phyloP scores from a whole-genome alignment of 2,113 vertebrate genomes.

The Rissa tridactyla region DNA sequence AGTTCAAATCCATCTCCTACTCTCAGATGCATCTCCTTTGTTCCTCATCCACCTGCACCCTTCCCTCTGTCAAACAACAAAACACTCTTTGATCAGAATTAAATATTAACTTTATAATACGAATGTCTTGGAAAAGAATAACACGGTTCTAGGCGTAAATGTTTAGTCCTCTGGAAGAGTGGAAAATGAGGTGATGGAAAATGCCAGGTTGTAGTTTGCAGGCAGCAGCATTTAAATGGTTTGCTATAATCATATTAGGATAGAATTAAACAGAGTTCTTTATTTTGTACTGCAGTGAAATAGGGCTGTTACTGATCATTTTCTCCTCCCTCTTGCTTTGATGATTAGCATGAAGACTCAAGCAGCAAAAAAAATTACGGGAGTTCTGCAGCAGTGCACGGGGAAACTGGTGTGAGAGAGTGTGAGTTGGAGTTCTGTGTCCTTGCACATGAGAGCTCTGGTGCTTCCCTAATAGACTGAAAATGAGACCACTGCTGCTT shows the following conservation, averaged over 20 bases:
- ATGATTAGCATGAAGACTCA: slow-evolving; percentile 15
- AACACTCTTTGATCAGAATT: not conserved
- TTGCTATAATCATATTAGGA: slow-evolving; percentile 70
- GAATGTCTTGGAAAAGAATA: not conserved
- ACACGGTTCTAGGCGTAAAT: not conserved
- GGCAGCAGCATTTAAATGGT: slow-evolving; percentile 63
- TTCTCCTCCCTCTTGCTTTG: slow-evolving; percentile 51
- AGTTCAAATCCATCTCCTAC: not conserved
- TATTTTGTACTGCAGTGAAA: slow-evolving; percentile 51
- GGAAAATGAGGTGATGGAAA: slow-evolving; percentile 54
- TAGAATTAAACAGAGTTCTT: slow-evolving; percentile 52
- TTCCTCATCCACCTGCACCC: not conserved
- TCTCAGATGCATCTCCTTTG: not conserved
- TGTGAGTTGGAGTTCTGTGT: slow-evolving; percentile 65
- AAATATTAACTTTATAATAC: not conserved
- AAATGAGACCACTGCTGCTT: slow-evolving; percentile 77
- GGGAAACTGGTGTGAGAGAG: slow-evolving; percentile 13
- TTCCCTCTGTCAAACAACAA: not conserved
- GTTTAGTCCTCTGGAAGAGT: not conserved
- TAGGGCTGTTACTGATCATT: slow-evolving; percentile 32
- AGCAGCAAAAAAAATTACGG: slow-evolving; percentile 3
- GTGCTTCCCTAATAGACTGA: slow-evolving; percentile 75
- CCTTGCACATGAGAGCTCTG: slow-evolving; percentile 71
- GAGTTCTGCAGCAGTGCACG: not conserved
- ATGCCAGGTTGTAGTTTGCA: slow-evolving; percentile 56